Conservation (phyloP, 2,113 vertebrate species). For the Nipponia nippon region DNA sequence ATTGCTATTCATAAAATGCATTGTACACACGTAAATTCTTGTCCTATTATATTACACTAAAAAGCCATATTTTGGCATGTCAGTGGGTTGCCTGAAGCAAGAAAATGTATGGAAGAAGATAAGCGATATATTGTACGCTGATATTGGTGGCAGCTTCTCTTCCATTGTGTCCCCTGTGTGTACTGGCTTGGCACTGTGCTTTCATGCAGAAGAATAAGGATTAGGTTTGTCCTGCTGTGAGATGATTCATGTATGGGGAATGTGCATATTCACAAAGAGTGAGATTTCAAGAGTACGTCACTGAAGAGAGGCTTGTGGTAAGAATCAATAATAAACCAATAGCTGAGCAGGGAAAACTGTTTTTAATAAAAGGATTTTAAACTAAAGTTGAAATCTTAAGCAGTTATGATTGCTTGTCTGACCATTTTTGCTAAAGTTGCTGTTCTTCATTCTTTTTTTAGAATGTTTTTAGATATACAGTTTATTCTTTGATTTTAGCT, state of each 20-base stretch:
- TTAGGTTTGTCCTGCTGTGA: conserved; percentile 38
- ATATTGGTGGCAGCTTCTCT: background rate
- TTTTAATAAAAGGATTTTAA: background rate
- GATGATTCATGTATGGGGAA: conserved; percentile 56
- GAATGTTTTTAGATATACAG: background rate
- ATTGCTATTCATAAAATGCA: background rate
- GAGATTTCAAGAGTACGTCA: background rate
- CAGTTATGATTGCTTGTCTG: background rate
- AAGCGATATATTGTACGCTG: background rate
- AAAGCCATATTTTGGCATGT: background rate
- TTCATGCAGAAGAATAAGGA: conserved; percentile 34
- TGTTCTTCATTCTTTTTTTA: background rate
- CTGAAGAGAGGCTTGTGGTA: background rate
- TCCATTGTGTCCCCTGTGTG: background rate
- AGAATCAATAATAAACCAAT: background rate
- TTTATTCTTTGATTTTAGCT: background rate
- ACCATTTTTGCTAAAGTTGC: background rate
- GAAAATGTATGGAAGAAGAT: background rate
- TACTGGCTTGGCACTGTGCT: background rate
- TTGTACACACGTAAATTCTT: background rate
- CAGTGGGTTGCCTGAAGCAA: background rate
- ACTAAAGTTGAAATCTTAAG: background rate
- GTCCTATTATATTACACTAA: background rate
- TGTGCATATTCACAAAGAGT: conserved; percentile 10
- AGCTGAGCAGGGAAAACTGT: background rate